These are phyloP conservation scores for Drosophila persimilis DNA, from an alignment of 1,140 invertebrate genomes.

Conservation along the genomic window DNA sequence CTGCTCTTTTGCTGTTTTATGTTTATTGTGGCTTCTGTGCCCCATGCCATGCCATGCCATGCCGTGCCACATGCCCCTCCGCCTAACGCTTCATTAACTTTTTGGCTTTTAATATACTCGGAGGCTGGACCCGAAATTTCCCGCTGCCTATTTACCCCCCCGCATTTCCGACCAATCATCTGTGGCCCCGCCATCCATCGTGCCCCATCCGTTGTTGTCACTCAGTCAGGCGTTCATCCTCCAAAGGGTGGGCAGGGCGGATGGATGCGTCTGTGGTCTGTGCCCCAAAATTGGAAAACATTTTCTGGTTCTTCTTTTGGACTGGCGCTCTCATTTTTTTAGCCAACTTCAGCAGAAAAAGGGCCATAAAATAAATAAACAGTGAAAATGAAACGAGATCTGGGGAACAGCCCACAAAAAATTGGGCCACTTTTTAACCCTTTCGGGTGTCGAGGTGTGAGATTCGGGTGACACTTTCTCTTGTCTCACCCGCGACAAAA, in stretches of 20 bases:
- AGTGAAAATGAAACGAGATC: conserved; percentile 46
- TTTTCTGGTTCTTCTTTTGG: conserved; percentile 28
- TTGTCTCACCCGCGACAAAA: not conserved
- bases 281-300: conserved; percentile 54
- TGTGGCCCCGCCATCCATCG: conserved; percentile 5
- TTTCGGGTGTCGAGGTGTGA: conserved; percentile 40
- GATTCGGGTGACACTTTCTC: conserved; percentile 24
- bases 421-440: conserved; percentile 29
- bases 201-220: conserved; percentile 48
- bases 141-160: conserved; percentile 34
- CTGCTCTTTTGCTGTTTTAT: conserved; percentile 62
- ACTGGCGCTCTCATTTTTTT: conserved; percentile 4
- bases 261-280: conserved; percentile 27
- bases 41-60: too few relatives aligned
- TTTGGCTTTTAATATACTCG: conserved; percentile 75
- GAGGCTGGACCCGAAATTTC: conserved; percentile 46
- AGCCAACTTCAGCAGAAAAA: conserved; percentile 44
- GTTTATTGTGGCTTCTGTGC: conserved; percentile 61
- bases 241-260: not conserved
- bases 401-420: conserved; percentile 24
- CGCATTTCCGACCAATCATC: conserved; percentile 34
- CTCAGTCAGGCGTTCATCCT: conserved; percentile 59
- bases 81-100: conserved; percentile 75
- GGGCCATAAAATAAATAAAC: conserved; percentile 67
- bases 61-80: conserved; percentile 2